Evolutionary conservation across 2,888 invertebrate genomes (phyloP).

Genomic region (Dryadula phaetusa): DNA sequence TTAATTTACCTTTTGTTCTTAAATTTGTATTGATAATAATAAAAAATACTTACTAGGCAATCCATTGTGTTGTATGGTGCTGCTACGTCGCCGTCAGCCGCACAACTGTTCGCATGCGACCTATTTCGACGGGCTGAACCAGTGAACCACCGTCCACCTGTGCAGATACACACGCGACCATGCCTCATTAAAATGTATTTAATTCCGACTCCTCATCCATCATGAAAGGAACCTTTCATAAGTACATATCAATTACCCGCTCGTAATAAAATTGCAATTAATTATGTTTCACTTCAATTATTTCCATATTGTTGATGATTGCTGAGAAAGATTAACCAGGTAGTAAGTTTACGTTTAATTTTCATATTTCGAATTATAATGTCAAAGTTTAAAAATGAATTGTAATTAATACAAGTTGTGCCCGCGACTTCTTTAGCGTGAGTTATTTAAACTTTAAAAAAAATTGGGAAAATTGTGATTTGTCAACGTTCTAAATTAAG

Average conservation of each 20-base stretch:
- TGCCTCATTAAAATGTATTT: conserved; percentile 27
- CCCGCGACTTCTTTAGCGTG: no score
- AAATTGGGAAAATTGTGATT: no score
- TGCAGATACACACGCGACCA: conserved; percentile 23
- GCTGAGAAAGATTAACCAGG: neutral
- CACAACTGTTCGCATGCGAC: conserved; percentile 30
- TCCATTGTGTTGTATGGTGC: conserved; percentile 42
- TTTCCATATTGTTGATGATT: conserved; percentile 12
- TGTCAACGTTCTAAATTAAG: no score
- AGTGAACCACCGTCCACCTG: conserved; percentile 19
- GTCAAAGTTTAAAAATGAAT: no score
- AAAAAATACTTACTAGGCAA: conserved; percentile 30
- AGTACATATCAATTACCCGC: conserved; percentile 8
- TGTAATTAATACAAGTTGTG: no score
- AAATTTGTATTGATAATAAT: neutral
- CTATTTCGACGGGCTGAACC: conserved; percentile 32
- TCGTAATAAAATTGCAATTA: conserved; percentile 1
- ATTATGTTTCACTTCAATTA: neutral
- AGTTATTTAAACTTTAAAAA: no score
- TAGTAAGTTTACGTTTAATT: neutral
- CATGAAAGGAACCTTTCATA: conserved; percentile 11
- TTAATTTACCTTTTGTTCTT: neutral
- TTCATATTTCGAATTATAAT: neutral
- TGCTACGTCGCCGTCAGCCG: conserved; percentile 29
- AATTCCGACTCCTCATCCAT: conserved; percentile 17